Conservation (phyloP, 2,113 vertebrate species). For the Aix galericulata region DNA sequence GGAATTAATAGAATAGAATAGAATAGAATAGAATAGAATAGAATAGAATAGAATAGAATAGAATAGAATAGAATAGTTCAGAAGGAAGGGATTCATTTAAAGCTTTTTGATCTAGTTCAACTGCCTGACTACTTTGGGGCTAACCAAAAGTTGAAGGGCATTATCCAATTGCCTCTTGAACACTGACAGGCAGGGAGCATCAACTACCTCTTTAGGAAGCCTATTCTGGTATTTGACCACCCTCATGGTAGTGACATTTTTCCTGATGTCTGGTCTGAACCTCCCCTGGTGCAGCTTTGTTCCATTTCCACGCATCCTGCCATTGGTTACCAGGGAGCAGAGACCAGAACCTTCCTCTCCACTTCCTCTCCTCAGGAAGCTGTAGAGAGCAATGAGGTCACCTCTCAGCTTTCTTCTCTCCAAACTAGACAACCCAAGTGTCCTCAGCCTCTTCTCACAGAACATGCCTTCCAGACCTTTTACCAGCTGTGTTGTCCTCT, state of each 20-base stretch:
- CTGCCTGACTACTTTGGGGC: neutral
- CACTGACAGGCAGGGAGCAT: neutral
- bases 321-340: neutral
- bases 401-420: no score
- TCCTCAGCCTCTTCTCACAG: no score
- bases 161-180: neutral
- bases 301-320: neutral
- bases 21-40: neutral
- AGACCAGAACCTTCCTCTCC: no score
- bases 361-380: no score
- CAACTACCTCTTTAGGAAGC: neutral
- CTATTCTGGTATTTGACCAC: neutral
- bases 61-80: neutral
- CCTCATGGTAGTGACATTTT: neutral
- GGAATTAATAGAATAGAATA: neutral
- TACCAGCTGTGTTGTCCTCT: no score
- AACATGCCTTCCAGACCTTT: no score
- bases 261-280: neutral
- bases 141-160: neutral
- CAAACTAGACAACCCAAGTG: no score
- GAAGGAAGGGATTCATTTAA: neutral
- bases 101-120: neutral
- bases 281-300: neutral
- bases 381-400: no score
- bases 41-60: neutral